These are phyloP conservation scores for Eubasilissa regina DNA, from an alignment of 1,140 invertebrate genomes.

Conservation along the genomic window DNA sequence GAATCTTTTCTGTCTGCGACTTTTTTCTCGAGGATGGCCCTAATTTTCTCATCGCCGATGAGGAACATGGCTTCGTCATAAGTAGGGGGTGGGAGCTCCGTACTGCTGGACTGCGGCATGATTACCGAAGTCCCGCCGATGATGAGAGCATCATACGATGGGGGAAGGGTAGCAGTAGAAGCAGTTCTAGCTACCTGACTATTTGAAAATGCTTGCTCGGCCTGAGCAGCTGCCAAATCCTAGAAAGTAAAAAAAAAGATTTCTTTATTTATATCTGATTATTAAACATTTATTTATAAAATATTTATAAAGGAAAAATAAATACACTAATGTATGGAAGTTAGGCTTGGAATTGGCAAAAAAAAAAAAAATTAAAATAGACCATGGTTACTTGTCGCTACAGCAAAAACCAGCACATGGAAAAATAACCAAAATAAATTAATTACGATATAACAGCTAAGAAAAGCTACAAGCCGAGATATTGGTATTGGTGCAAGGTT, in stretches of 20 bases:
- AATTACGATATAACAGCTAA: too few relatives aligned
- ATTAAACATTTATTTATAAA: background rate
- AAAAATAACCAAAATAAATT: too few relatives aligned
- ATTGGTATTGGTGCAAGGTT: too few relatives aligned
- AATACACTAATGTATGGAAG: too few relatives aligned
- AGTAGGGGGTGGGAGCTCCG: conserved; percentile 72
- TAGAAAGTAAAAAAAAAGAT: conserved; percentile 62
- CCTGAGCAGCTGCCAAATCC: conserved; percentile 72
- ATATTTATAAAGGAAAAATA: background rate
- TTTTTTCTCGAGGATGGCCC: conserved; percentile 36
- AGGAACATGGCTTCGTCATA: conserved; percentile 76
- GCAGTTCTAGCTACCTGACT: conserved; percentile 69
- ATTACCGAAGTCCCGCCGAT: conserved; percentile 62
- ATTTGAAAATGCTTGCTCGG: conserved; percentile 66
- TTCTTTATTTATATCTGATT: background rate
- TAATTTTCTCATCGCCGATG: conserved; percentile 69
- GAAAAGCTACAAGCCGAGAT: too few relatives aligned
- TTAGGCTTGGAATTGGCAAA: too few relatives aligned
- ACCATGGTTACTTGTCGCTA: too few relatives aligned
- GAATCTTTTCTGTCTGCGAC: conserved; percentile 15
- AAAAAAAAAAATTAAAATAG: too few relatives aligned
- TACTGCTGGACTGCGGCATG: conserved; percentile 67
- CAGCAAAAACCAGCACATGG: too few relatives aligned
- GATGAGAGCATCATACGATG: conserved; percentile 74
- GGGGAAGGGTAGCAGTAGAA: conserved; percentile 73